Base-by-base conservation (phyloP, 2,888 invertebrate species). In the Drosophila histrio region DNA sequence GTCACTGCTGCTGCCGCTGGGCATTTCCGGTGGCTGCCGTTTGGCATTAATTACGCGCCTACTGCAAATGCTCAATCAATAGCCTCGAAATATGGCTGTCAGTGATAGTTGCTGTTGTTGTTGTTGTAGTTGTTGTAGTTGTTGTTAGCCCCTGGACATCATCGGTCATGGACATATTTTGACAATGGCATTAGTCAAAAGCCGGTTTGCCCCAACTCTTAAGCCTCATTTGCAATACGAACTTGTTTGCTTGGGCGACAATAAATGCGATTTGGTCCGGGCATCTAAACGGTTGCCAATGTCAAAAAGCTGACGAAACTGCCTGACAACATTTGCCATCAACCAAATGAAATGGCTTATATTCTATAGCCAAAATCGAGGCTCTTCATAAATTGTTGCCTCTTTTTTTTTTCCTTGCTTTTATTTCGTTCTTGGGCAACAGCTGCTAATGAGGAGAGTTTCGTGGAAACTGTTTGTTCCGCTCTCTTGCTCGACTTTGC, bases 121-220 rank as follows among this genome's bases (percentile, higher is more conserved):
- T 8, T 32, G 36, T n/a, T 36, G 13, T 44, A 47, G 52, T 28
- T 49, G 62, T 47, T 32, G 30, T 8, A 30, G 13, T 6, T 13
- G 43, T 9, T 30, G 43, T 32, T 17, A 30, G 72, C 77, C 71
- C 21, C 59, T 52, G 67, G 71, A 64, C 54, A 72, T 74, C 79
- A 82, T 82, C 81, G 78, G 85, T 84, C 85, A 80, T 79, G 74
- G 86, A 61, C 82, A 82, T 82, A 81, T 85, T 85, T 87, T 73
- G 85, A 84, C 87, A 82, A 76, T 81, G 79, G 82, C 85, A 84
- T 82, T 78, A 84, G 72, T 71, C 87, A 81, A 66, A 61, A 67
- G 64, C 62, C 60, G 36, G 26, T 44, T 44, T 13, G 7, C 28
- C 36, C 53, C 26, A 24, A 41, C 19, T 50, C 41, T 13, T 13